These are phyloP conservation scores for Deilephila porcellus DNA, from an alignment of 2,888 invertebrate genomes.

Conservation along the genomic window DNA sequence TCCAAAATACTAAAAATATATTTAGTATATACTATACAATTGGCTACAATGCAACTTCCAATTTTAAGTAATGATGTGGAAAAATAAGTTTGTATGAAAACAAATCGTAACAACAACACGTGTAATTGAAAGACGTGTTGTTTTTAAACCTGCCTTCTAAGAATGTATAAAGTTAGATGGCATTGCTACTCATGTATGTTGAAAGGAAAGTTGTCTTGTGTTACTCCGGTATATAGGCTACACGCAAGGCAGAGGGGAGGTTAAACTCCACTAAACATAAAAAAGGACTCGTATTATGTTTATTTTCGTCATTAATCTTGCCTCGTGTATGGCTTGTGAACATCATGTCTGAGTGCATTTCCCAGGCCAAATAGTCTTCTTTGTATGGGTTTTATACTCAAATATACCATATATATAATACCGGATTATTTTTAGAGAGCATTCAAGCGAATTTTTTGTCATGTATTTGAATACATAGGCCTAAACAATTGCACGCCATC, in stretches of 20 bases:
- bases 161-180: neutral
- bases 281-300: neutral
- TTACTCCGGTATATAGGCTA: neutral
- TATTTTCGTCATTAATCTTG: neutral
- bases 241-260: neutral
- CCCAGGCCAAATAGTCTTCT: too few species aligned
- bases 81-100: neutral
- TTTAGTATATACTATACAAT: too few species aligned
- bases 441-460: too few species aligned
- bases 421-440: too few species aligned
- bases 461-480: too few species aligned
- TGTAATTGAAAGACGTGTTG: conserved; percentile 1
- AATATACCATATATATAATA: too few species aligned
- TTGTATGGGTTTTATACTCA: too few species aligned
- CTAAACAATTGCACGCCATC: too few species aligned
- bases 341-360: too few species aligned
- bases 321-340: neutral
- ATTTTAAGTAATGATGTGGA: too few species aligned
- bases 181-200: neutral
- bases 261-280: neutral
- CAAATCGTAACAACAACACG: neutral
- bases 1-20: too few species aligned
- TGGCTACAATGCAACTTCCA: too few species aligned
- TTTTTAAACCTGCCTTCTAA: neutral
- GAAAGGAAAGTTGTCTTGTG: neutral